phyloP scores from a whole-genome alignment of 2,797 vertebrate species.

The Rhadinocentrus ornatus region DNA sequence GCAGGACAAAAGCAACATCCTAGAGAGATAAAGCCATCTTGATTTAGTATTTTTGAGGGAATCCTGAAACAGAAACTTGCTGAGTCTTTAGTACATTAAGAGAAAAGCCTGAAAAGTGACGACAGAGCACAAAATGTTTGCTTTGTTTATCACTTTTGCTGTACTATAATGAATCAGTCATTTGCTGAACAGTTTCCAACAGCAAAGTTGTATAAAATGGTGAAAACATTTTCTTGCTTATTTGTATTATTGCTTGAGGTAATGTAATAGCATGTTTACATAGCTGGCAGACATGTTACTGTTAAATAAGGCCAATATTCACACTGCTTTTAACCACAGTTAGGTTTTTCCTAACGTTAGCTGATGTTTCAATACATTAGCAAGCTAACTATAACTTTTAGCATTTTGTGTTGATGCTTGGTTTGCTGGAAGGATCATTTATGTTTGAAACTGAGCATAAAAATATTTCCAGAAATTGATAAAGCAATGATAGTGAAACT shows the following conservation, averaged over 20 bases:
- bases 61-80: slow-evolving; percentile 13
- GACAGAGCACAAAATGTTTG: too few relatives aligned
- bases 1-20: slow-evolving; percentile 39
- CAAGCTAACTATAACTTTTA: neutral
- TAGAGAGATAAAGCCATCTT: slow-evolving; percentile 45
- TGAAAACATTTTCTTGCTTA: too few relatives aligned
- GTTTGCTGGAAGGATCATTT: neutral
- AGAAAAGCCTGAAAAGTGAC: too few relatives aligned
- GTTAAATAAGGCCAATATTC: neutral
- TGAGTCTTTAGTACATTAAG: neutral
- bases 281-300: neutral
- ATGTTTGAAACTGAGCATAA: neutral
- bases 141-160: neutral
- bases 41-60: slow-evolving; percentile 29
- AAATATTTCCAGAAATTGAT: neutral
- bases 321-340: neutral
- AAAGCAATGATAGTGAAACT: too few relatives aligned
- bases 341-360: neutral
- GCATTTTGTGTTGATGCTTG: neutral
- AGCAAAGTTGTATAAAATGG: too few relatives aligned
- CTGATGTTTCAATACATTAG: neutral
- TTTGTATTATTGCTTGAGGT: too few relatives aligned
- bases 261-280: neutral
- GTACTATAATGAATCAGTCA: neutral
- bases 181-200: too few relatives aligned